Conservation (phyloP, 2,113 vertebrate species). For the rat (Rattus norvegicus) region GRCr8 NC_086025.1:95379001-95379500, state of each 20-base stretch:
- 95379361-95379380: slow-evolving; percentile 83
- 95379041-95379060: neutral
- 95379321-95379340: neutral
- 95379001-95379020: neutral
- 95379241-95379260: neutral
- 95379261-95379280: neutral
- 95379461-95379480: slow-evolving; percentile 96
- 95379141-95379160: neutral
- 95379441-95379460: slow-evolving; percentile 96
- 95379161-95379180: rapidly evolving
- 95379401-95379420: slow-evolving; percentile 90
- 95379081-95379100: neutral
- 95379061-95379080: neutral
- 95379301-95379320: neutral
- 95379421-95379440: slow-evolving; percentile 93
- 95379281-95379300: neutral
- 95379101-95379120: neutral
- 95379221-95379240: neutral
- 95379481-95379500: slow-evolving; percentile 97
- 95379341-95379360: neutral
- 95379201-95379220: neutral
- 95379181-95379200: neutral
- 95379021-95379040: slow-evolving; percentile 64
- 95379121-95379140: neutral
- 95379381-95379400: slow-evolving; percentile 92